A percentile compares a stretch with the other conserved stretches of the same genome.
Conservation (phyloP, 2,888 invertebrate species). For the Xestia ashworthii region DNA sequence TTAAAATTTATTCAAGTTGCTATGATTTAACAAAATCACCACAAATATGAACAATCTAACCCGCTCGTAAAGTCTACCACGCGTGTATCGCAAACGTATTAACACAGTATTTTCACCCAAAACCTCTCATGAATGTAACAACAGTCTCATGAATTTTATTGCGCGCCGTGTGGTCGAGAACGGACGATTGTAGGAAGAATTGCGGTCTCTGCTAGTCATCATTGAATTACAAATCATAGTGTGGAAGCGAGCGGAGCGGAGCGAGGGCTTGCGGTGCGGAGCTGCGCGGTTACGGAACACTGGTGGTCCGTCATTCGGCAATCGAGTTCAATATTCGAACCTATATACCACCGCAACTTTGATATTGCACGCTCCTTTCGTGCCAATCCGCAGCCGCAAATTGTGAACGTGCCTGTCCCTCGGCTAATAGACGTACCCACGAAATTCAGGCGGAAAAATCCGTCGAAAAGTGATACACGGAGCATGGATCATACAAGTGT, state of each 20-base stretch:
- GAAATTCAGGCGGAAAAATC: slow-evolving; percentile 61
- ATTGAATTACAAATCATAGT: slow-evolving; percentile 78
- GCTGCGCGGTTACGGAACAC: slow-evolving; percentile 65
- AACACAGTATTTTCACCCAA: slow-evolving; percentile 74
- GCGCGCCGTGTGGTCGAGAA: slow-evolving; percentile 65
- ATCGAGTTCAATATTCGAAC: slow-evolving; percentile 74
- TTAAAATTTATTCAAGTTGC: not conserved
- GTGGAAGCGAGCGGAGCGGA: slow-evolving; percentile 35
- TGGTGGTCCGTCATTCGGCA: slow-evolving; percentile 67
- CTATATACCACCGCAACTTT: slow-evolving; percentile 71
- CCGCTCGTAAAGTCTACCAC: slow-evolving; percentile 70
- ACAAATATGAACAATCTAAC: slow-evolving; percentile 7
- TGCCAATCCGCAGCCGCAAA: slow-evolving; percentile 80
- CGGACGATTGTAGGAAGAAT: slow-evolving; percentile 69
- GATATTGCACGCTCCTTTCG: slow-evolving; percentile 79
- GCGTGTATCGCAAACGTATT: slow-evolving; percentile 72
- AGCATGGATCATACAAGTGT: slow-evolving; percentile 34
- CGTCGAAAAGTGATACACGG: slow-evolving; percentile 50
- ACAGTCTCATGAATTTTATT: slow-evolving; percentile 81
- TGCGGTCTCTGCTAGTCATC: slow-evolving; percentile 72
- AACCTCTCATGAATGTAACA: slow-evolving; percentile 73
- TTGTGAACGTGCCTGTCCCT: slow-evolving; percentile 79
- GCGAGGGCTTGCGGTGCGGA: slow-evolving; percentile 26
- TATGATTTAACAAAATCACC: not conserved
- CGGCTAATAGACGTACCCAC: slow-evolving; percentile 74